These are phyloP conservation scores for Octodon degus DNA, from an alignment of 2,113 vertebrate species.

Conservation along the genomic window DNA sequence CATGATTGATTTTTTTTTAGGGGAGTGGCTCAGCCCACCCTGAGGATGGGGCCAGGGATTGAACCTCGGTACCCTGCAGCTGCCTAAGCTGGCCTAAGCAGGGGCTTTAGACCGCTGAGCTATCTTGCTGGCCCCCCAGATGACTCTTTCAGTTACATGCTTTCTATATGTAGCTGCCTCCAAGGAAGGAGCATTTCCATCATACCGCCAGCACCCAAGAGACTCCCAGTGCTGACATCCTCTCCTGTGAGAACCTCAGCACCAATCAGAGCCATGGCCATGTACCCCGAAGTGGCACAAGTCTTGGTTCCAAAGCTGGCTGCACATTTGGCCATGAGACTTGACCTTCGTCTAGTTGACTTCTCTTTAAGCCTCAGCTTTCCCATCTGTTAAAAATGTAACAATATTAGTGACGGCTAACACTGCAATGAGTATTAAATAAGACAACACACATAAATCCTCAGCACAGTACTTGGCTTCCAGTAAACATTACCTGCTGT, in stretches of 20 bases:
- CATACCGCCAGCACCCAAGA: not conserved
- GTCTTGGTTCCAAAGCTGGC: not conserved
- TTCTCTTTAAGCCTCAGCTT: not conserved
- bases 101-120: no score
- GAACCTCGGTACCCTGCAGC: no score
- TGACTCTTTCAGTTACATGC: not conserved
- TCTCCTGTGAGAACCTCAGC: not conserved
- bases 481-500: not conserved
- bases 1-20: no score
- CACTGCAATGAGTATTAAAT: not conserved
- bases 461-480: not conserved
- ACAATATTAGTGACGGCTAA: conserved; percentile 22
- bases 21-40: no score
- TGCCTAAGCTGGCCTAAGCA: no score
- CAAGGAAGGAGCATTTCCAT: not conserved
- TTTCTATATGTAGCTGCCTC: not conserved
- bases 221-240: not conserved
- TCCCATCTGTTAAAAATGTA: not conserved
- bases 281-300: not conserved
- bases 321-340: not conserved
- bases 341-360: not conserved
- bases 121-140: no score
- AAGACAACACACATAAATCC: not conserved
- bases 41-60: no score
- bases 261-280: not conserved